Evolutionary conservation across 2,888 invertebrate genomes (phyloP).

Genomic region (Leucophenga maculata): DNA sequence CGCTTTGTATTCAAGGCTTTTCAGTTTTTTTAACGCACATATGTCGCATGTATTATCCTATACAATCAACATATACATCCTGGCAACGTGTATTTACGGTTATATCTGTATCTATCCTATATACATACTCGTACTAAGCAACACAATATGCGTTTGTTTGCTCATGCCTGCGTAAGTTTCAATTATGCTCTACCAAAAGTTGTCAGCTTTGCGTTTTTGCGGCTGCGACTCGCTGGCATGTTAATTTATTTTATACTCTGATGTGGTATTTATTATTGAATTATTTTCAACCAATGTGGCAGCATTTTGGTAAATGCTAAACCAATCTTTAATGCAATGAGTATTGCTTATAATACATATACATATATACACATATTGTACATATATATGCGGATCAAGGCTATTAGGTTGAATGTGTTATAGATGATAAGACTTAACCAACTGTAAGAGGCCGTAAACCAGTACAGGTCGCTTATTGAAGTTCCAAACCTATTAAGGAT

Average conservation of each 20-base stretch:
- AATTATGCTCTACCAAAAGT: constrained; percentile 55
- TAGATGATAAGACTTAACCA: no score
- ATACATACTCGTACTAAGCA: constrained; percentile 16
- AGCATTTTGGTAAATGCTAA: no score
- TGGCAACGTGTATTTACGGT: background rate
- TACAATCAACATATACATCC: constrained; percentile 52
- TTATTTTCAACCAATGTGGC: constrained; percentile 14
- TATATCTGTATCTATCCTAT: background rate
- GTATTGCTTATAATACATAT: no score
- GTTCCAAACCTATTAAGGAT: no score
- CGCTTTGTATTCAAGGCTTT: background rate
- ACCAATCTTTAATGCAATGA: no score
- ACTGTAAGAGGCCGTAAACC: no score
- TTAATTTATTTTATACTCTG: constrained; percentile 22
- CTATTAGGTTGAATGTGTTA: no score
- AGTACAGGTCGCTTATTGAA: no score
- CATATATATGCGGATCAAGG: no score
- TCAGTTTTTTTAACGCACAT: background rate
- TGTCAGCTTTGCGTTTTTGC: constrained; percentile 48
- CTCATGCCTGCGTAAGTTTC: constrained; percentile 51
- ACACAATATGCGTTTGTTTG: constrained; percentile 31
- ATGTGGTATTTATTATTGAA: constrained; percentile 22
- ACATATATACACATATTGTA: background rate
- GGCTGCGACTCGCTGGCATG: constrained; percentile 30
- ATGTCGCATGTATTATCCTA: no score